Conservation (phyloP, 2,888 invertebrate species). For the Synanthedon formicaeformis region DNA sequence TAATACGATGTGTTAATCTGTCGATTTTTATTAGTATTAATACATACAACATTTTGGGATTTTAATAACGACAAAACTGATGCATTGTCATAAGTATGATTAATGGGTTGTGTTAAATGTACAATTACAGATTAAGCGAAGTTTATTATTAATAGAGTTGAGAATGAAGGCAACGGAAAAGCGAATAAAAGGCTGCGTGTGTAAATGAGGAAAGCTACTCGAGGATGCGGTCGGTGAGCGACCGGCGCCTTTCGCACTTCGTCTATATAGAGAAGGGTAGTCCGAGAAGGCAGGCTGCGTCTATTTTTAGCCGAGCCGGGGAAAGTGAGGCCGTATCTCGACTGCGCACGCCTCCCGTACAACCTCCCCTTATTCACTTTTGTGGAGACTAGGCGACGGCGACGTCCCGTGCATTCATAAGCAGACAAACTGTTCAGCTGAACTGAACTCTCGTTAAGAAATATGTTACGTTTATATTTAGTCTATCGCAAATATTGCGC, state of each 20-base stretch:
- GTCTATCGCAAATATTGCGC: neutral
- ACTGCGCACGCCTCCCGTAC: conserved; percentile 42
- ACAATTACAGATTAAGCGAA: neutral
- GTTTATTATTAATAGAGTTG: neutral
- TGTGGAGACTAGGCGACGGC: conserved; percentile 38
- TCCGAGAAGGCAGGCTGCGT: conserved; percentile 33
- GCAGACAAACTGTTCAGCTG: conserved; percentile 29
- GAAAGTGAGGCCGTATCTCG: conserved; percentile 48
- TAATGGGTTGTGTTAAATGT: neutral
- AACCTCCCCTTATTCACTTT: conserved; percentile 38
- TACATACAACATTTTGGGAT: too few relatives aligned
- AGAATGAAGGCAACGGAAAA: conserved; percentile 1
- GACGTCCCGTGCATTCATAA: conserved; percentile 57
- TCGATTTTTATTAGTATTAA: too few relatives aligned
- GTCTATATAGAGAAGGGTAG: neutral
- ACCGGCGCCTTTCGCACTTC: neutral
- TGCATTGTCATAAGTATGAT: neutral
- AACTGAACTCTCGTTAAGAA: conserved; percentile 10
- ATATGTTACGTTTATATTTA: neutral
- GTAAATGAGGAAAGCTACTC: neutral
- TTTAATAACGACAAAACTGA: too few relatives aligned
- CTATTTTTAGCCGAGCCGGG: conserved; percentile 63
- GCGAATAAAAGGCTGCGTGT: conserved; percentile 1
- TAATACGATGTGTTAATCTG: too few relatives aligned
- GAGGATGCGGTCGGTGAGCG: neutral